These are phyloP conservation scores for Vulpes ferrilata DNA, from an alignment of 2,113 vertebrate species.

Conservation along the genomic window DNA sequence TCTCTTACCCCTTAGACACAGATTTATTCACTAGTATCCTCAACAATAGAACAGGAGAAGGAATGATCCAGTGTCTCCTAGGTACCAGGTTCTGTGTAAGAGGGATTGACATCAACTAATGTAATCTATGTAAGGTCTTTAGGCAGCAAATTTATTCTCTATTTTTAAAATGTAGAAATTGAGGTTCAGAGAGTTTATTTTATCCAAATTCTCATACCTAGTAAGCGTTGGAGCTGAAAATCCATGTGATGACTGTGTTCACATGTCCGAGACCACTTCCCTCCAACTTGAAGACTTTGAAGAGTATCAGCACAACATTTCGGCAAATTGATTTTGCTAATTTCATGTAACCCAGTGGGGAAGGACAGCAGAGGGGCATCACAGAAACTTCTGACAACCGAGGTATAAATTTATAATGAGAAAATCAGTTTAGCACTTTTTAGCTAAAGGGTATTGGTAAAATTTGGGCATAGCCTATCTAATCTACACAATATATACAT, in stretches of 20 bases:
- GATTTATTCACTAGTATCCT: neutral
- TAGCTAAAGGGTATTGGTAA: conserved; percentile 15
- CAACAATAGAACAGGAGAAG: neutral
- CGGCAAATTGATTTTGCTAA: neutral
- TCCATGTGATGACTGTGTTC: neutral
- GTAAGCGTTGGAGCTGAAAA: neutral
- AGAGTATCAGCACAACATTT: neutral
- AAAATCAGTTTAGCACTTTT: neutral
- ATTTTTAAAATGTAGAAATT: neutral
- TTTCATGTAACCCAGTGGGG: neutral
- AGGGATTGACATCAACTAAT: neutral
- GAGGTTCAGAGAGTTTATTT: neutral
- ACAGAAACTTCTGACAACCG: neutral
- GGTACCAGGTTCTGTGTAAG: neutral
- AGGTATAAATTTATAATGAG: neutral
- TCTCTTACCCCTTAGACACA: neutral
- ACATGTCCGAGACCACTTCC: neutral
- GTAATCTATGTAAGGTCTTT: neutral
- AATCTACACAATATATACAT: neutral
- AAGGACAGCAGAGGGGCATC: neutral
- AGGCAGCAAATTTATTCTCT: neutral
- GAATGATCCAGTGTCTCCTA: neutral
- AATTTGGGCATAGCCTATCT: neutral
- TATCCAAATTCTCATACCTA: neutral
- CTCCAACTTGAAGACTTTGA: neutral